Evolutionary conservation across 2,797 vertebrate genomes (phyloP), one percentile per base, ranked within the genome.

Genomic region (Odontamblyopus lacepedii): DNA sequence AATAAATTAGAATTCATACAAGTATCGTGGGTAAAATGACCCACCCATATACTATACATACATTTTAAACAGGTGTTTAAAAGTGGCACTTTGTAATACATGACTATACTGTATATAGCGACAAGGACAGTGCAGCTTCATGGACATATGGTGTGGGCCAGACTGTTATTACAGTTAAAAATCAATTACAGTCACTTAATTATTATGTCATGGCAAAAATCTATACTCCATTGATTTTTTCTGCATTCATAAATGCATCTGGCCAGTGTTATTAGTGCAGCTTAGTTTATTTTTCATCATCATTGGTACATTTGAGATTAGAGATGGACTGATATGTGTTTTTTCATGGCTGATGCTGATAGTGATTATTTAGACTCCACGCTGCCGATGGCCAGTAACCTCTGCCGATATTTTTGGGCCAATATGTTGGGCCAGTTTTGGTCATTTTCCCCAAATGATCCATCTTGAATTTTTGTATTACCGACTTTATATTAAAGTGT

Each of bases 121-220:
- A 59, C 12, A 16, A 29, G 23, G 57, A 30, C 26, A 30, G 57
- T 29, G 27, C 5, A 32, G 11, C 30, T 48, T 63, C 68, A 44
- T 67, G 4, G 55, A 27, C 35, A 69, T 48, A 19, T 69, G 64
- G 6, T 12, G 29, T 8, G n/a, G 60, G 38, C 48, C n/a, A 53
- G 18, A 72, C 55, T 67, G 18, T 32, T 55, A 26, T 63, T 30
- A 51, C 29, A 65, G n/a, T 57, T 65, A 18, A 50, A 66, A 50
- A 66, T 65, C 41, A 65, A 65, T 65, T 15, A 64, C 12, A 64
- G 3, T 26, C 62, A 27, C 38, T 65, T 48, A 26, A 44, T 44
- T 26, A 44, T 44, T 26, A 48, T 26, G 38, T 48, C 2, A 4
- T 26, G 11, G 23, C 35, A 23, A 41, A 65, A 65, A 48, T 65